These are phyloP conservation scores for Congeria kusceri DNA, from an alignment of 2,888 invertebrate species.

Conservation along the genomic window DNA sequence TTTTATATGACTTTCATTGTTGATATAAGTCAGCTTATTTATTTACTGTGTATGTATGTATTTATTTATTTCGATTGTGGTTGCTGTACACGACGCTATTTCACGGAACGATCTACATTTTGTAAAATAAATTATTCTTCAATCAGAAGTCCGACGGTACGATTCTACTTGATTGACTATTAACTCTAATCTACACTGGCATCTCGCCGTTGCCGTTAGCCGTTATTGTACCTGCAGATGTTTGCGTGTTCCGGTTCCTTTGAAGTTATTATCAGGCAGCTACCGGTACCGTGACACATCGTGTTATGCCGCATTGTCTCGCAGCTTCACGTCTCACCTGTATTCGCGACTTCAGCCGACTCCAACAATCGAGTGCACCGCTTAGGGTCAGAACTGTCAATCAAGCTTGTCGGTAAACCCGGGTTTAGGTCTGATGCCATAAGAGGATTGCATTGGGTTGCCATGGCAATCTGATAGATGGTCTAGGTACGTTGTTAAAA, in stretches of 20 bases:
- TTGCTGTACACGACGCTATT: too few species aligned
- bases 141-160: too few species aligned
- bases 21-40: too few species aligned
- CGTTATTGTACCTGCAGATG: slow-evolving; percentile 51
- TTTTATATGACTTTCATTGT: too few species aligned
- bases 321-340: slow-evolving; percentile 32
- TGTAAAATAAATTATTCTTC: too few species aligned
- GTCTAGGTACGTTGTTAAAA: slow-evolving; percentile 28
- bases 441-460: slow-evolving; percentile 40
- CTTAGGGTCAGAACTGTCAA: slow-evolving; percentile 26
- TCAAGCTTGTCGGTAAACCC: slow-evolving; percentile 28
- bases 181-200: too few species aligned
- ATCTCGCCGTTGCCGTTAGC: slow-evolving; percentile 30
- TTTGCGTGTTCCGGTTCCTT: slow-evolving; percentile 46
- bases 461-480: slow-evolving; percentile 41
- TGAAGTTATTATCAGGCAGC: slow-evolving; percentile 37
- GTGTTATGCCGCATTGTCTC: slow-evolving; percentile 36
- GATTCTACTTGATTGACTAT: too few species aligned
- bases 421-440: slow-evolving; percentile 26
- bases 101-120: too few species aligned
- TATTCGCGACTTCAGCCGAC: slow-evolving; percentile 23
- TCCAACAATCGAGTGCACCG: slow-evolving; percentile 3
- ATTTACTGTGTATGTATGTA: too few species aligned
- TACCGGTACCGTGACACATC: slow-evolving; percentile 44
- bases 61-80: too few species aligned